phyloP scores from a whole-genome alignment of 2,797 vertebrate species.

The Chlorospingus semifuscus region DNA sequence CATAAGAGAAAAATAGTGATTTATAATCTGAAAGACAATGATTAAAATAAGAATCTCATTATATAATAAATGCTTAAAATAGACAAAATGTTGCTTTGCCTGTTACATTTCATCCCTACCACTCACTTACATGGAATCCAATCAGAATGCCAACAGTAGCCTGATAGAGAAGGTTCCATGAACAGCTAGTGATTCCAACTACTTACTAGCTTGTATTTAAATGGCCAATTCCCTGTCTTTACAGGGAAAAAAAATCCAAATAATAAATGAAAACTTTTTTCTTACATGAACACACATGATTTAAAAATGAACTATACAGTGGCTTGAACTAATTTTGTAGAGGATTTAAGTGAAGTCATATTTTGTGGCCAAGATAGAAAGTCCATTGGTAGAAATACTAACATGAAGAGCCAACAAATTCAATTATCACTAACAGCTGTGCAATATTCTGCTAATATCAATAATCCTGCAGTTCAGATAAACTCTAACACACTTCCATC shows the following conservation, averaged over 20 bases:
- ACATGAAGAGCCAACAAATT: neutral
- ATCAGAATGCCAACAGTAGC: neutral
- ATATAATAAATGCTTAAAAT: neutral
- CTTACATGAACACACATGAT: neutral
- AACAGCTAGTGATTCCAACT: neutral
- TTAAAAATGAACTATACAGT: neutral
- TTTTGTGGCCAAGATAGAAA: neutral
- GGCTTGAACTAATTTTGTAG: neutral
- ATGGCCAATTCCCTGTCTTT: neutral
- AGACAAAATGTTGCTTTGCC: neutral
- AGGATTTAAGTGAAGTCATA: neutral
- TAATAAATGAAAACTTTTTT: neutral
- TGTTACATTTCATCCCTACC: neutral
- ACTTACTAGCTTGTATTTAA: neutral
- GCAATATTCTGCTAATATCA: neutral
- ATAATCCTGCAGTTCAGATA: neutral
- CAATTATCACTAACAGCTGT: conserved; percentile 1
- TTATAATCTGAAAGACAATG: neutral
- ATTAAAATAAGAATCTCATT: neutral
- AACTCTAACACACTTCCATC: neutral
- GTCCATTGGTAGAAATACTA: neutral
- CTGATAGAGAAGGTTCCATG: neutral
- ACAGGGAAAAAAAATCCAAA: neutral
- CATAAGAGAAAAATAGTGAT: neutral
- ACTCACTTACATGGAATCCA: neutral